phyloP scores from a whole-genome alignment of 2,888 invertebrate species.

The Amorpha juglandis region DNA sequence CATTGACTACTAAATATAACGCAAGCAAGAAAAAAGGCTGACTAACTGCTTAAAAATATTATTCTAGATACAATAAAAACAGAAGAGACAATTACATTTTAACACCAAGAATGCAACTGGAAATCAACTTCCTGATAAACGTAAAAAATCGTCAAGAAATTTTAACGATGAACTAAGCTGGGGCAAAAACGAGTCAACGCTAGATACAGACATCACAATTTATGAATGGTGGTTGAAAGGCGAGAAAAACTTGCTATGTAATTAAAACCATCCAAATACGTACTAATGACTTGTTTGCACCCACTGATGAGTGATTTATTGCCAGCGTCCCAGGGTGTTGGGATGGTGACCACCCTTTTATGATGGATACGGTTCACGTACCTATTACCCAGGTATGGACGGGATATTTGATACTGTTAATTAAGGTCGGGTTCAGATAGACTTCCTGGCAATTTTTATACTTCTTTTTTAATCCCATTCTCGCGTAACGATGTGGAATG shows the following conservation, averaged over 20 bases:
- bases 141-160: slow-evolving; percentile 3
- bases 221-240: slow-evolving; percentile 19
- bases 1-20: too few relatives aligned
- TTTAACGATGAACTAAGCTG: slow-evolving; percentile 24
- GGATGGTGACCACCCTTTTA: not conserved
- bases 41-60: too few relatives aligned
- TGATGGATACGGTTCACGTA: not conserved
- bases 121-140: slow-evolving; percentile 3
- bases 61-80: not conserved
- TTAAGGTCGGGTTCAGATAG: not conserved
- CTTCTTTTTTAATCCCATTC: not conserved
- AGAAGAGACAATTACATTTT: not conserved
- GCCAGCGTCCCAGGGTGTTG: slow-evolving; percentile 3
- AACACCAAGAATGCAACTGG: slow-evolving; percentile 2
- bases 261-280: slow-evolving; percentile 22
- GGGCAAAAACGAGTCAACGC: slow-evolving; percentile 16
- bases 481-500: not conserved
- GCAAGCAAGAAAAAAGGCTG: too few relatives aligned
- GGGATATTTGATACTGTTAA: not conserved
- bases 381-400: not conserved
- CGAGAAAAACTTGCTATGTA: slow-evolving; percentile 8
- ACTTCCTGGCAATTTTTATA: slow-evolving; percentile 4
- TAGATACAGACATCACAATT: slow-evolving; percentile 27
- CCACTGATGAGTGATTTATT: slow-evolving; percentile 19
- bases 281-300: slow-evolving; percentile 19